Percentiles rank a stretch among this genome's conserved stretches.
These are phyloP conservation scores for Gnathonemus longibarbis DNA, from an alignment of 2,113 vertebrate species.

Conservation along the genomic window DNA sequence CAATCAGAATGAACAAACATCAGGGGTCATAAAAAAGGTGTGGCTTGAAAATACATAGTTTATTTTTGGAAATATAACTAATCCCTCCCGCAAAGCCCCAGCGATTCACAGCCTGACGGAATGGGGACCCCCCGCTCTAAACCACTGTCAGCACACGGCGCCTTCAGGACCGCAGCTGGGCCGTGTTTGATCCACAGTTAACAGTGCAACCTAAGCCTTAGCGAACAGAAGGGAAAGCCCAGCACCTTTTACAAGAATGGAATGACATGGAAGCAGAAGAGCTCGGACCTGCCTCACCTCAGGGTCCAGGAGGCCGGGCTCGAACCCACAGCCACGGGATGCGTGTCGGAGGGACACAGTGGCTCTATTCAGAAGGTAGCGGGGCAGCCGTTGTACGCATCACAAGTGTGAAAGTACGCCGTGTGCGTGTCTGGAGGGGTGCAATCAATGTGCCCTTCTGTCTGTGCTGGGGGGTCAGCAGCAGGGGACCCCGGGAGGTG, in stretches of 20 bases:
- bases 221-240: slow-evolving; percentile 54
- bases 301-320: background rate
- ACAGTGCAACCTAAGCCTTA: slow-evolving; percentile 39
- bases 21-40: background rate
- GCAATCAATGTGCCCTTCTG: background rate
- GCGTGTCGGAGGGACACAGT: background rate
- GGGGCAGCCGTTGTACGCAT: background rate
- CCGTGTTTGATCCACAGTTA: slow-evolving; percentile 58
- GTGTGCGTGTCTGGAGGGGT: background rate
- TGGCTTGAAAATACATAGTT: background rate
- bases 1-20: background rate
- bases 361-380: background rate
- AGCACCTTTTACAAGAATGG: background rate
- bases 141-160: background rate
- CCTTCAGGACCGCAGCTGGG: slow-evolving; percentile 35
- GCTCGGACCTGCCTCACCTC: background rate
- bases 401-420: background rate
- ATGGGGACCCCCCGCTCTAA: background rate
- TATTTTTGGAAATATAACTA: background rate
- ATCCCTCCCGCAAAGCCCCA: background rate
- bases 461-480: slow-evolving; percentile 1
- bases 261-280: background rate
- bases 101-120: background rate
- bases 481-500: slow-evolving; percentile 17
- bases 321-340: background rate